A percentile compares a stretch with the other conserved stretches of the same genome.
These are phyloP conservation scores for Onchidella celtica DNA, from an alignment of 2,888 invertebrate genomes.

Conservation along the genomic window DNA sequence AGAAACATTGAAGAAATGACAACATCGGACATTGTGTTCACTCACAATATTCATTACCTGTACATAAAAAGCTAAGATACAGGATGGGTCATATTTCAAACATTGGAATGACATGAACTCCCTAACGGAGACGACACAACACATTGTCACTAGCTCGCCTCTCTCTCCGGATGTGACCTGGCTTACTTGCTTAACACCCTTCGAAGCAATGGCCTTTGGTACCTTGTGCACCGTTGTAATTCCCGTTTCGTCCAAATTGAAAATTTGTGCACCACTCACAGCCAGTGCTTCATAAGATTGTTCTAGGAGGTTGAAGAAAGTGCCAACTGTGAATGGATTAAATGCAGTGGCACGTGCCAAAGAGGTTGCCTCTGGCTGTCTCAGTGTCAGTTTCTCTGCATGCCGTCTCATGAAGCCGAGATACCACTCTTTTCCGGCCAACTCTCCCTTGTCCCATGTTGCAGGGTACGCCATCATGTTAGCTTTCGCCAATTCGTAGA, in stretches of 20 bases:
- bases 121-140: slow-evolving; percentile 45
- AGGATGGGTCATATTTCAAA: too few relatives aligned
- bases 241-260: slow-evolving; percentile 35
- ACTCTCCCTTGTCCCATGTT: too few relatives aligned
- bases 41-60: too few relatives aligned
- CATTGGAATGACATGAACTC: too few relatives aligned
- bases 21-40: too few relatives aligned
- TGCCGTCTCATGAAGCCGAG: too few relatives aligned
- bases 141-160: slow-evolving; percentile 40
- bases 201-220: slow-evolving; percentile 16
- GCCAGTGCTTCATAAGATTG: background rate
- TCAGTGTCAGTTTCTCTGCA: too few relatives aligned
- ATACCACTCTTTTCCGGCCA: too few relatives aligned
- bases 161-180: slow-evolving; percentile 46
- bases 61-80: too few relatives aligned
- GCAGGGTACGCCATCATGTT: too few relatives aligned
- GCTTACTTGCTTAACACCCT: slow-evolving; percentile 45
- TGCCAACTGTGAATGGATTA: background rate
- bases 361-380: slow-evolving; percentile 9
- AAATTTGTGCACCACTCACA: background rate
- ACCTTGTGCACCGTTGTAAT: slow-evolving; percentile 36
- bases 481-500: too few relatives aligned
- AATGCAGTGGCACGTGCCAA: slow-evolving; percentile 1
- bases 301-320: background rate
- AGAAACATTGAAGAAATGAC: too few relatives aligned